Percentiles rank a stretch among this genome's conserved stretches.
phyloP scores from a whole-genome alignment of 2,113 vertebrate species.

The Cyanoramphus novaezelandiae region DNA sequence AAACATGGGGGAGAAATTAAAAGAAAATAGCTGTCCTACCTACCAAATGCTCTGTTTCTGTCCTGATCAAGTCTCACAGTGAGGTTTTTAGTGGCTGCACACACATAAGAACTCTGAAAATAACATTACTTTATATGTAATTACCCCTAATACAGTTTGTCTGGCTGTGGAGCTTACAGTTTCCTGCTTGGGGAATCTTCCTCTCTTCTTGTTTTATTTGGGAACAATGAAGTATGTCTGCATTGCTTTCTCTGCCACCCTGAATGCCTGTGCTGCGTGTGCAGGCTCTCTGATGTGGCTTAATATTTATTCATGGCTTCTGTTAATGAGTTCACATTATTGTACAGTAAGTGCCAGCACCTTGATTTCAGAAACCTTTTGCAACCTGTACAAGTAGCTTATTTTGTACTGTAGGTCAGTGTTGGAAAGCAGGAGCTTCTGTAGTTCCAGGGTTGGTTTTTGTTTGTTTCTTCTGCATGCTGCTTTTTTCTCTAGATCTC shows the following conservation, averaged over 20 bases:
- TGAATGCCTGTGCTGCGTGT: not conserved
- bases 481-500: constrained; percentile 50
- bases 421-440: constrained; percentile 36
- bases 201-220: constrained; percentile 33
- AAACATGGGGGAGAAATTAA: constrained; percentile 44
- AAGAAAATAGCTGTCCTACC: constrained; percentile 25
- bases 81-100: constrained; percentile 47
- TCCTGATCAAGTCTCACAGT: constrained; percentile 27
- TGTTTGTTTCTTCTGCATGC: constrained; percentile 67
- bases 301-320: constrained; percentile 59
- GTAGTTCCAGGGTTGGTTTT: not conserved
- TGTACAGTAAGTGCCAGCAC: constrained; percentile 58
- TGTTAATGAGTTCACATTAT: constrained; percentile 35
- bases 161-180: constrained; percentile 16
- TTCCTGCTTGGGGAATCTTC: constrained; percentile 39
- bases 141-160: constrained; percentile 12
- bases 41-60: constrained; percentile 51
- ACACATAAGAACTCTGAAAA: constrained; percentile 19
- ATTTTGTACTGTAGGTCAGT: constrained; percentile 58
- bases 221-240: constrained; percentile 66
- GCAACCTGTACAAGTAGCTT: constrained; percentile 24
- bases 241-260: constrained; percentile 10
- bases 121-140: constrained; percentile 19
- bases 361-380: constrained; percentile 23
- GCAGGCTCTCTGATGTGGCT: constrained; percentile 18